Percentiles rank a stretch among this genome's conserved stretches.
These are phyloP conservation scores for Pemphredon lugubris DNA, from an alignment of 2,888 invertebrate species.

Conservation along the genomic window DNA sequence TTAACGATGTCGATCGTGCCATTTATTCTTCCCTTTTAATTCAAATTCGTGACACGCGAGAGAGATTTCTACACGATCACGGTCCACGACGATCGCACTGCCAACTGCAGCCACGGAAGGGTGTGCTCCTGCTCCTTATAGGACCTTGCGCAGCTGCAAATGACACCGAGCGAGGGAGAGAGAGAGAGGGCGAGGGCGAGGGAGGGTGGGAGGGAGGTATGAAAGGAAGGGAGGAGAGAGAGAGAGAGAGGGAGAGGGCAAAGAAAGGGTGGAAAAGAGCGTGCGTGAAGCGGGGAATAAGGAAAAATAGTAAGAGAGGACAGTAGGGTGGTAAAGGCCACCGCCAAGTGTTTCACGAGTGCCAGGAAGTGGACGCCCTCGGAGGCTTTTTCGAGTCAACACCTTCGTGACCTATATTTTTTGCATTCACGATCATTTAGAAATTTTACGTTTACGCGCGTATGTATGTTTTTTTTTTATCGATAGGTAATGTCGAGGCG, in stretches of 20 bases:
- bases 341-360: conserved; percentile 48
- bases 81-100: conserved; percentile 44
- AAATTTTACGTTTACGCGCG: too few relatives aligned
- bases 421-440: too few relatives aligned
- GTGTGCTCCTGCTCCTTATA: conserved; percentile 61
- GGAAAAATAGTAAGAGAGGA: conserved; percentile 21
- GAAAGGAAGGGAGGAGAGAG: neutral
- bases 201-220: neutral
- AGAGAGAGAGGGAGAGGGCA: conserved; percentile 11
- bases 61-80: conserved; percentile 9
- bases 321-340: conserved; percentile 34
- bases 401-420: conserved; percentile 38
- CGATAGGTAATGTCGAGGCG: too few relatives aligned
- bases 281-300: conserved; percentile 31
- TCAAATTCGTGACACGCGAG: too few relatives aligned
- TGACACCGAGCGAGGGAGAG: conserved; percentile 27
- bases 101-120: conserved; percentile 63
- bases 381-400: conserved; percentile 18
- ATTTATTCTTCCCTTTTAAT: too few relatives aligned
- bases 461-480: too few relatives aligned
- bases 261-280: conserved; percentile 24
- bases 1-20: too few relatives aligned
- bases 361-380: conserved; percentile 25
- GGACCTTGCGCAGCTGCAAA: conserved; percentile 72
- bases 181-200: conserved; percentile 8